Percentiles rank a stretch among this genome's conserved stretches.
Evolutionary conservation across 2,113 vertebrate genomes (phyloP).

Genomic region (Catharus fuscescens): DNA sequence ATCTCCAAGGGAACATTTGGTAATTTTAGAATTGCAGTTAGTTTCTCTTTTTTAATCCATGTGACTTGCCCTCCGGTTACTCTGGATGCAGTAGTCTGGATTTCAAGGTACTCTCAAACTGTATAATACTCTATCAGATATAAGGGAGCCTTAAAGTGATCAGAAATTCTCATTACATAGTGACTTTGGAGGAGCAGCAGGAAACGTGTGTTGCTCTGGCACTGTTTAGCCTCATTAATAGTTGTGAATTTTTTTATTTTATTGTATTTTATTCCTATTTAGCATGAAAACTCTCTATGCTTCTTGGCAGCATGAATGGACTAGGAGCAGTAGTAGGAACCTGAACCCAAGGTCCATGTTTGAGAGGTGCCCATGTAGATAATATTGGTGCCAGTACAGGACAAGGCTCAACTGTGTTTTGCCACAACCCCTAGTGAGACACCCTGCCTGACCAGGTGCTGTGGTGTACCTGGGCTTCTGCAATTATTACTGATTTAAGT

Average conservation of each 20-base stretch:
- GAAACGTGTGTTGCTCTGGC: not conserved
- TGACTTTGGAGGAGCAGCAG: not conserved
- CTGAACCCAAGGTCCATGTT: accelerated
- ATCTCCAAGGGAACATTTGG: not conserved
- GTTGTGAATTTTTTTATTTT: not conserved
- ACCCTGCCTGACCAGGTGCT: not conserved
- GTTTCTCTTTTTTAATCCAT: not conserved
- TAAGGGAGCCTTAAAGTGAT: not conserved
- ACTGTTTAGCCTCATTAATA: not conserved
- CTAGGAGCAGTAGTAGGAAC: not conserved
- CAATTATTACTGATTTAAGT: not conserved
- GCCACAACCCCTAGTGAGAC: not conserved
- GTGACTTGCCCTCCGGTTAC: not conserved
- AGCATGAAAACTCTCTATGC: not conserved
- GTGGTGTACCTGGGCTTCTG: not conserved
- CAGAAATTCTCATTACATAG: not conserved
- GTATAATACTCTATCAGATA: not conserved
- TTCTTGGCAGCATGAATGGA: not conserved
- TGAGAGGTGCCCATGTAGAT: accelerated
- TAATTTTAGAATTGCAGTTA: not conserved
- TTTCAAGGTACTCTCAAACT: not conserved
- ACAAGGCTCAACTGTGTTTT: not conserved
- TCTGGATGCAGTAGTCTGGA: not conserved
- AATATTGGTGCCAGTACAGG: accelerated
- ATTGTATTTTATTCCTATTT: not conserved